Base-by-base conservation (phyloP, 2,888 invertebrate genomes). In the Perdita meconis region DNA sequence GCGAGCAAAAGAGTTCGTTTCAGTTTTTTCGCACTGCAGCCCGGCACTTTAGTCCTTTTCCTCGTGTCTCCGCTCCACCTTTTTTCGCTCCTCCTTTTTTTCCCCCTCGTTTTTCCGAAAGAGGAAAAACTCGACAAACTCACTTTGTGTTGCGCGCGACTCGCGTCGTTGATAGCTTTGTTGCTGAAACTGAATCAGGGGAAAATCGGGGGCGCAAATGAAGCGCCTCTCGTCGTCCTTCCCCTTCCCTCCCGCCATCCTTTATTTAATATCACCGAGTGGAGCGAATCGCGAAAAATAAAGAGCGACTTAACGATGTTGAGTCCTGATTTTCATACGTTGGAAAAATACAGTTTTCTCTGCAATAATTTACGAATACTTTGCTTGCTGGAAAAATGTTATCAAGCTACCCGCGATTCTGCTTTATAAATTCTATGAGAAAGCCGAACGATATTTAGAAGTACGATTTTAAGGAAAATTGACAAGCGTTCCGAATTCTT, bases 181-280 rank as follows among this genome's bases (percentile, higher is more conserved):
- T 69, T 61, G 60, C 40, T 56, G 60, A 60, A 73, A 70, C 70
- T 73, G 70, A 70, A 73, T 71, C 68, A 57, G 38, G 38, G 68
- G 56, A 30, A 69, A 69, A 69, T 69, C 69, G 70, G 38, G 22
- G 38, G 38, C 30, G 47, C 26, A 69, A 72, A 72, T 72, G 70
- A 60, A 69, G 69, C 69, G 59, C 2, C 3, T 3, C 26, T 24
- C 53, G 22, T 16, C 42, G 40, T 24, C 24, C 53, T 53, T 69
- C 56, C 12, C 50, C n/a, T 47, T n/a, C 16, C 3, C 19, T 26
- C 38, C 10, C 34, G 6, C 30, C 30, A 2, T 26, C 50, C 40
- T 30, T 65, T 44, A 50, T 67, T 57, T 67, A 67, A 71, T 57
- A 40, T 24, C 30, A 6, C n/a, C 30, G 53, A 53, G 53, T 56